A percentile compares a stretch with the other conserved stretches of the same genome.
Evolutionary conservation across 2,888 invertebrate genomes (phyloP).

Genomic region (Schizotus pectinicornis): DNA sequence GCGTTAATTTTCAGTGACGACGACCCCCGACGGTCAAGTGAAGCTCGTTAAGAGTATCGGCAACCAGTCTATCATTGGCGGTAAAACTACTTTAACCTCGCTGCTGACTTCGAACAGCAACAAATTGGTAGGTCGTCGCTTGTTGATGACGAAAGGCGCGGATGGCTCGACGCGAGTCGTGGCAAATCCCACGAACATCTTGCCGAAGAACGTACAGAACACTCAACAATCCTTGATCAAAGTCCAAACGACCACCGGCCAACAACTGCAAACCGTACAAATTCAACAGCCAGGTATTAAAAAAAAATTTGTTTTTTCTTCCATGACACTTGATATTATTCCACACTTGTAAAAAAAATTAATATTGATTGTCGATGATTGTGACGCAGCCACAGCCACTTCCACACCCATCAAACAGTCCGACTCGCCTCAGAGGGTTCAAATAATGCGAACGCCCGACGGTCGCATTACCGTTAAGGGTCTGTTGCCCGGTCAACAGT

Average conservation of each 20-base stretch:
- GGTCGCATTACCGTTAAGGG: conserved; percentile 93
- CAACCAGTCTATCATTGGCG: conserved; percentile 60
- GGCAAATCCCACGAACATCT: conserved; percentile 64
- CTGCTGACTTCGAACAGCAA: conserved; percentile 67
- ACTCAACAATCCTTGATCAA: conserved; percentile 62
- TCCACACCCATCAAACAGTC: conserved; percentile 47
- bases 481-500: conserved; percentile 88
- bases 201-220: conserved; percentile 60
- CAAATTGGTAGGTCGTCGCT: conserved; percentile 71
- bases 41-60: conserved; percentile 71
- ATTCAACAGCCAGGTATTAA: conserved; percentile 56
- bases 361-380: conserved; percentile 3
- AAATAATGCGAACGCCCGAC: conserved; percentile 88
- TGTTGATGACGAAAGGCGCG: conserved; percentile 78
- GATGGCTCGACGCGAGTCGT: conserved; percentile 72
- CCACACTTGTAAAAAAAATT: not conserved
- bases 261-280: conserved; percentile 54
- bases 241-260: conserved; percentile 54
- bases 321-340: not conserved
- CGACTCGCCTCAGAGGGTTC: conserved; percentile 74
- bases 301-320: not conserved
- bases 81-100: conserved; percentile 72
- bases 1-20: conserved; percentile 36
- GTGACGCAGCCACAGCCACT: conserved; percentile 35
- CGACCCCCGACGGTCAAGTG: conserved; percentile 64